Base-by-base conservation (phyloP, 2,888 invertebrate genomes). In the Abrostola tripartita region DNA sequence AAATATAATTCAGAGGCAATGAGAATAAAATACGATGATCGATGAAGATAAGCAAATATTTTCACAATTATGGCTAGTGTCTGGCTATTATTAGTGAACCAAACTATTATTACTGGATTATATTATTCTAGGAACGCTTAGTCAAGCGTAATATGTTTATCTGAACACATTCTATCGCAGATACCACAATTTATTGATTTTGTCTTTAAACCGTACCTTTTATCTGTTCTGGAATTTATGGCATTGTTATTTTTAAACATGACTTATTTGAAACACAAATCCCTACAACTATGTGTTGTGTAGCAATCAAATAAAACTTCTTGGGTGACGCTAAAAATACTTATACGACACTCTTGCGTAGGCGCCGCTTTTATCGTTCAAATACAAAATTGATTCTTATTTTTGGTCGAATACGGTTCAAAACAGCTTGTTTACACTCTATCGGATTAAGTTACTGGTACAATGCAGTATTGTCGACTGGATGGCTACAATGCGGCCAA, bases 231-330 rank as follows among this genome's bases (percentile, higher is more conserved):
- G 50, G 67, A 68, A 73, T 77, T 67, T 68, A 76, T 58, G 12
- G 64, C 57, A 67, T 74, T 78, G 74, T 78, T 78, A 79, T 78
- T 78, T 78, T 76, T 77, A 71, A 71, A 75, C 78, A 66, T 74
- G 74, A 78, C 78, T 70, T 78, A 76, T 77, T 71, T 70, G 65
- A 69, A 74, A 77, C 78, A 80, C 75, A 75, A 75, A 80, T 80
- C 72, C 76, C 67, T 50, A 70, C 76, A 71, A 75, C 78, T 79
- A 76, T 78, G 68, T 71, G 59, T 62, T 65, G 71, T 78, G 72
- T 65, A 69, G 78, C 73, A 71, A 79, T 78, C 76, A 73, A 81
- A 80, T 81, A 79, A 80, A 80, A 77, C 79, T 77, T 72, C 75
- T 80, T 69, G 65, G 81, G 65, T 65, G 65, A 70, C 37, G 79